phyloP scores from a whole-genome alignment of 2,888 invertebrate species.

The Synergus umbraculus region DNA sequence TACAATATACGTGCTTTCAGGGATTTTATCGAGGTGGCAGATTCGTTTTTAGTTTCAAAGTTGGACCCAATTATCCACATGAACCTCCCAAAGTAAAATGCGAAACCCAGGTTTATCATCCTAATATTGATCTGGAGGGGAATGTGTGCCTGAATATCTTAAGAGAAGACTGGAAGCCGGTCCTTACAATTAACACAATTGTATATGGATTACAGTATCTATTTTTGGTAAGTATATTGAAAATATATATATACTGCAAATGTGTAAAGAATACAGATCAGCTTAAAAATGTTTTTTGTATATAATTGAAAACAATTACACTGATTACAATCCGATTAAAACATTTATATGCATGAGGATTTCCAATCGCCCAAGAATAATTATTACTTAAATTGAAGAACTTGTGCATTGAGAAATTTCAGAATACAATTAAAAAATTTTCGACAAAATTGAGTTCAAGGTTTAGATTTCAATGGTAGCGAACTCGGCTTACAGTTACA shows the following conservation, averaged over 20 bases:
- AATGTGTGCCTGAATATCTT: conserved; percentile 98
- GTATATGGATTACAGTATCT: conserved; percentile 98
- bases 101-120: conserved; percentile 98
- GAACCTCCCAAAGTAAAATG: conserved; percentile 99
- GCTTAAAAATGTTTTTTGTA: background rate
- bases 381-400: too few species aligned
- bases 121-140: conserved; percentile 98
- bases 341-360: background rate
- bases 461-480: too few species aligned
- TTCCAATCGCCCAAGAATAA: background rate
- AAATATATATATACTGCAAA: background rate
- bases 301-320: background rate
- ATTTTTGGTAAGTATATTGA: conserved; percentile 85
- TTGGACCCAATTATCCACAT: conserved; percentile 98
- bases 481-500: too few species aligned
- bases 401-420: too few species aligned
- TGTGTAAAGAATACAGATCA: background rate
- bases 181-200: conserved; percentile 97
- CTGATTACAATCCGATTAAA: background rate
- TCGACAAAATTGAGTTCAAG: too few species aligned
- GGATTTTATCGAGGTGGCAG: conserved; percentile 96
- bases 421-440: too few species aligned
- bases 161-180: conserved; percentile 99
- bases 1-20: conserved; percentile 74
- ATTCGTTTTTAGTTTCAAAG: conserved; percentile 98